Conservation (phyloP, 2,113 vertebrate genomes). For the Macaca mulatta region DNA sequence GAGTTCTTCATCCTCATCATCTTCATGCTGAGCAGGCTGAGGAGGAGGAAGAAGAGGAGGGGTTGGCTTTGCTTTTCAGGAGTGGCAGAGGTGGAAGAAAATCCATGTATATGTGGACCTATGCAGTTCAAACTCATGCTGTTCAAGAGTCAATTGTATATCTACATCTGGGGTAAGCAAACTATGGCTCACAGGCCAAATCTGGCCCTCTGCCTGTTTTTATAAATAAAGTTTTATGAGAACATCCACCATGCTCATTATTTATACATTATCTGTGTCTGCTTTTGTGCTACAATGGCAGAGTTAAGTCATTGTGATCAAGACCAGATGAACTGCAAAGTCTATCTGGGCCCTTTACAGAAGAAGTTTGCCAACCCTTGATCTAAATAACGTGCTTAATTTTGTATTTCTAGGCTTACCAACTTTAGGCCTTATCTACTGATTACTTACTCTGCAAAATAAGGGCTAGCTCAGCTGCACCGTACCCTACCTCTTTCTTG, state of each 20-base stretch:
- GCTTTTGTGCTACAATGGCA: neutral
- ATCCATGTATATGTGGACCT: neutral
- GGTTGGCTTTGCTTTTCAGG: neutral
- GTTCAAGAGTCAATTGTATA: neutral
- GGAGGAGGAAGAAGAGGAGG: neutral
- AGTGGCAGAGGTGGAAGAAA: neutral
- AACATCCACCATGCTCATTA: neutral
- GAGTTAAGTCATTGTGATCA: neutral
- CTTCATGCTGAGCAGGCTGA: neutral
- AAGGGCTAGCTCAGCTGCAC: neutral
- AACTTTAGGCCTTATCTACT: neutral
- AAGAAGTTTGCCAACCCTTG: neutral
- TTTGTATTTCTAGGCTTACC: neutral
- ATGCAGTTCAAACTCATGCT: neutral
- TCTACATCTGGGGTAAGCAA: neutral
- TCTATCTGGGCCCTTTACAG: neutral
- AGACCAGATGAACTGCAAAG: neutral
- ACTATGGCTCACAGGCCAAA: neutral
- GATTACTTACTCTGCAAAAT: neutral
- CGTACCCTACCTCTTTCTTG: neutral
- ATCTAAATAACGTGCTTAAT: neutral
- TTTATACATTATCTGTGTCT: neutral
- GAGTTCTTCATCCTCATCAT: neutral
- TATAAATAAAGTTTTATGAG: conserved; percentile 12
- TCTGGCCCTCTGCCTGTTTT: neutral